phyloP scores from a whole-genome alignment of 2,888 invertebrate species.

The Mellilla xanthometata region DNA sequence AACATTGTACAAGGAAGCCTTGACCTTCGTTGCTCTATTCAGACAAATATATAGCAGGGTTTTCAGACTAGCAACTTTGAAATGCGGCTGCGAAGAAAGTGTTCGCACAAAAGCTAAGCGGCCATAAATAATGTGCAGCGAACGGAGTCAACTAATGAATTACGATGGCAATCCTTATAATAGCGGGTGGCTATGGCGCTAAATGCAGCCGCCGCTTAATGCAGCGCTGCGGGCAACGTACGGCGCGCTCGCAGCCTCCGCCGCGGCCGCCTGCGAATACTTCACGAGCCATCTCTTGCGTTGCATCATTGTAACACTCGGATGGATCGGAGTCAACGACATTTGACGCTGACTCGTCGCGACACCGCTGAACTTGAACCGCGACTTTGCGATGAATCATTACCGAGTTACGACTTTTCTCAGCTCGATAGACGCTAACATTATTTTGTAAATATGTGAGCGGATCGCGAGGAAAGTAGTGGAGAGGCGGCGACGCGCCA shows the following conservation, averaged over 20 bases:
- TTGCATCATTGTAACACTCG: constrained; percentile 62
- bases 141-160: constrained; percentile 74
- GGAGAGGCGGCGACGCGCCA: constrained; percentile 50
- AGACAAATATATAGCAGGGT: constrained; percentile 52
- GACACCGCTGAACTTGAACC: constrained; percentile 55
- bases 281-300: constrained; percentile 62
- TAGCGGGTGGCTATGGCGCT: constrained; percentile 52
- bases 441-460: constrained; percentile 36
- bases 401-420: constrained; percentile 33
- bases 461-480: constrained; percentile 35
- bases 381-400: constrained; percentile 37
- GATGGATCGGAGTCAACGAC: constrained; percentile 66
- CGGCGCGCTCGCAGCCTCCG: constrained; percentile 28
- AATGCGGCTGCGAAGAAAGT: constrained; percentile 52
- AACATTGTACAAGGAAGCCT: constrained; percentile 57
- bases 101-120: constrained; percentile 65
- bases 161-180: constrained; percentile 64
- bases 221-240: constrained; percentile 47
- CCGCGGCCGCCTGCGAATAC: constrained; percentile 58
- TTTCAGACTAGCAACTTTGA: constrained; percentile 51
- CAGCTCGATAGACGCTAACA: constrained; percentile 31
- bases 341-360: constrained; percentile 57
- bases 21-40: constrained; percentile 66
- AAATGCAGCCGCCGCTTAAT: constrained; percentile 32
- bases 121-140: constrained; percentile 70